These are phyloP conservation scores for Tricholauxania praeusta DNA, from an alignment of 2,888 invertebrate genomes.

Conservation along the genomic window DNA sequence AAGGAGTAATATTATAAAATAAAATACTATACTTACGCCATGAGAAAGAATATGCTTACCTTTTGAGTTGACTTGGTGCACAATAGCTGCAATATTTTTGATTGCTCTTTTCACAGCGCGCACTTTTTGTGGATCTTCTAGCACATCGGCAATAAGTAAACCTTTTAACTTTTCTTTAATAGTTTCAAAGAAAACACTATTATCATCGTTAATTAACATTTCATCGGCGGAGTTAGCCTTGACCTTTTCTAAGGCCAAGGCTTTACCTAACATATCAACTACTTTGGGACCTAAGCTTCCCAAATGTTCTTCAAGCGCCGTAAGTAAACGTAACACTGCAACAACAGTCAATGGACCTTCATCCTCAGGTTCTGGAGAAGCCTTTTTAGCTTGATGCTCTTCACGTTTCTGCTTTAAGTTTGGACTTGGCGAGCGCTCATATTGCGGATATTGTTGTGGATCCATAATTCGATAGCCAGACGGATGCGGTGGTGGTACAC, in stretches of 20 bases:
- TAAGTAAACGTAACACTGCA: constrained; percentile 78
- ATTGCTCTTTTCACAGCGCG: constrained; percentile 81
- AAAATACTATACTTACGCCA: constrained; percentile 36
- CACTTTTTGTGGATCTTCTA: constrained; percentile 72
- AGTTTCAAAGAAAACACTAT: constrained; percentile 84
- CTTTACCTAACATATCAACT: constrained; percentile 81
- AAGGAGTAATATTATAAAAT: not conserved
- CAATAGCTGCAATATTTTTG: constrained; percentile 79
- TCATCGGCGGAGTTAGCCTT: constrained; percentile 82
- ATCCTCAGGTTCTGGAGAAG: constrained; percentile 66
- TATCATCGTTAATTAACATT: constrained; percentile 78
- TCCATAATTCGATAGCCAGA: constrained; percentile 60
- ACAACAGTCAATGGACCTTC: constrained; percentile 73
- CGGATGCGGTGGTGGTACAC: constrained; percentile 35
- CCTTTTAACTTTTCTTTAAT: constrained; percentile 89
- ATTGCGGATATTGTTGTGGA: constrained; percentile 63
- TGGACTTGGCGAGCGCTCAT: constrained; percentile 52
- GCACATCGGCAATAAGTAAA: constrained; percentile 78
- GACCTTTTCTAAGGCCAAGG: constrained; percentile 81
- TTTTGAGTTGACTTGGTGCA: constrained; percentile 75
- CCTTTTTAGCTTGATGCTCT: constrained; percentile 53
- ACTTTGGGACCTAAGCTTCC: constrained; percentile 88
- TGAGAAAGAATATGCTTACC: constrained; percentile 57
- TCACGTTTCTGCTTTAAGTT: constrained; percentile 45
- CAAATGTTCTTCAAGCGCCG: constrained; percentile 84